Conservation (phyloP, 2,113 vertebrate species). For the Crotalus viridis region DNA sequence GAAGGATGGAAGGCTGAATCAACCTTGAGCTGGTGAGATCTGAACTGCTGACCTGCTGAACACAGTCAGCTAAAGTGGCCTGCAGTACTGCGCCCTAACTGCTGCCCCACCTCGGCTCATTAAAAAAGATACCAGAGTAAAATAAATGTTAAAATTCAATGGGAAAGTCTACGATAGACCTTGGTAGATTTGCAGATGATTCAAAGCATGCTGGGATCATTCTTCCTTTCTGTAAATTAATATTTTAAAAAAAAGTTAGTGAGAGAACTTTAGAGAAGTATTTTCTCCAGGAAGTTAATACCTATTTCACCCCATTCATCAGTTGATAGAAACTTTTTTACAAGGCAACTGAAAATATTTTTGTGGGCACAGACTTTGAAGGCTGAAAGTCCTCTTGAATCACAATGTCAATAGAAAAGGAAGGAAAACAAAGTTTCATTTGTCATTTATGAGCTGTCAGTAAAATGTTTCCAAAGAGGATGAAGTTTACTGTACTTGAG, state of each 20-base stretch:
- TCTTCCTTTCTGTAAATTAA: not conserved
- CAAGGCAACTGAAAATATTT: not conserved
- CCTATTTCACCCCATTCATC: no score
- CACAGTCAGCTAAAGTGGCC: no score
- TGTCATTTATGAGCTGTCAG: not conserved
- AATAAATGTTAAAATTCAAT: not conserved
- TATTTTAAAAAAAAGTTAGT: not conserved
- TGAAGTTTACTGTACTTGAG: not conserved
- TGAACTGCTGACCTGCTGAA: no score
- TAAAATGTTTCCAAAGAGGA: not conserved
- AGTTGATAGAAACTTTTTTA: no score
- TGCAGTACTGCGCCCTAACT: no score
- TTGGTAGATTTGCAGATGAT: no score
- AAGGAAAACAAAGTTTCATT: not conserved
- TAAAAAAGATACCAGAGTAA: not conserved
- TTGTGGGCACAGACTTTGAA: not conserved
- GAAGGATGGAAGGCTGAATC: no score
- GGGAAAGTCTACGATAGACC: not conserved
- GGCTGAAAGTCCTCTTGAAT: not conserved
- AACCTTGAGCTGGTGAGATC: no score
- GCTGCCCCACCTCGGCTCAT: no score
- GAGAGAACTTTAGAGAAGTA: not conserved
- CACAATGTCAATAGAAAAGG: not conserved
- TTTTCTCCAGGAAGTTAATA: not conserved
- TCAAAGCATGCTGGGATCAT: not conserved